phyloP scores from a whole-genome alignment of 2,113 vertebrate genomes.

The Rhipidura dahli region DNA sequence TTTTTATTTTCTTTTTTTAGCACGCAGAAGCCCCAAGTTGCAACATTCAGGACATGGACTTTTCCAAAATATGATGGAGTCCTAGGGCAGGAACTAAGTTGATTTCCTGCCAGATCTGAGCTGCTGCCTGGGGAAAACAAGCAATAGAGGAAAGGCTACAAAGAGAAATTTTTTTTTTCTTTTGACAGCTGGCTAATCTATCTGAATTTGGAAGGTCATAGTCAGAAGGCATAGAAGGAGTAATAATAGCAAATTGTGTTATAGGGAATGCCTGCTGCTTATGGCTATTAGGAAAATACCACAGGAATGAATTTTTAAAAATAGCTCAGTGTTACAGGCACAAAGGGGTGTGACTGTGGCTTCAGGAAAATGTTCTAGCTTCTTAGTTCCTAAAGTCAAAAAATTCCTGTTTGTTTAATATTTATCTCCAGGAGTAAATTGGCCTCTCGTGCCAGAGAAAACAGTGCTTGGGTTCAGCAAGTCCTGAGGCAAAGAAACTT shows the following conservation, averaged over 20 bases:
- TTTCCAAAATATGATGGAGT: neutral
- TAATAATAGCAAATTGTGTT: conserved; percentile 36
- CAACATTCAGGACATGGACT: neutral
- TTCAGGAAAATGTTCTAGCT: conserved; percentile 20
- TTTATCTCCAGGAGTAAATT: neutral
- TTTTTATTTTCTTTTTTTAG: neutral
- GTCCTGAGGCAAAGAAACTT: conserved; percentile 41
- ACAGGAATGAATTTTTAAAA: conserved; percentile 44
- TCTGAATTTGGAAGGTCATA: conserved; percentile 36
- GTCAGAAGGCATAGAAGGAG: neutral
- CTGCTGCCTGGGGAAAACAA: neutral
- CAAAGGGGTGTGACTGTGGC: conserved; percentile 1
- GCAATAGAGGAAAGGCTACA: neutral
- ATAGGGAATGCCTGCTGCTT: conserved; percentile 3
- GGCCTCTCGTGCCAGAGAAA: conserved; percentile 39
- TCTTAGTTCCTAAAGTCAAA: neutral
- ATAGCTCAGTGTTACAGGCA: conserved; percentile 20
- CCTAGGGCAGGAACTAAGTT: neutral
- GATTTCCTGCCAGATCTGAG: neutral
- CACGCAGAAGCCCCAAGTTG: neutral
- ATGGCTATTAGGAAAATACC: conserved; percentile 51
- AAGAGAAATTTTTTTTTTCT: neutral
- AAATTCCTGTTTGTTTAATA: conserved; percentile 10
- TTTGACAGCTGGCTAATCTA: conserved; percentile 62
- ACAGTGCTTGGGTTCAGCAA: conserved; percentile 17